These are phyloP conservation scores for Ceratina australensis DNA, from an alignment of 1,140 invertebrate species.

Conservation along the genomic window DNA sequence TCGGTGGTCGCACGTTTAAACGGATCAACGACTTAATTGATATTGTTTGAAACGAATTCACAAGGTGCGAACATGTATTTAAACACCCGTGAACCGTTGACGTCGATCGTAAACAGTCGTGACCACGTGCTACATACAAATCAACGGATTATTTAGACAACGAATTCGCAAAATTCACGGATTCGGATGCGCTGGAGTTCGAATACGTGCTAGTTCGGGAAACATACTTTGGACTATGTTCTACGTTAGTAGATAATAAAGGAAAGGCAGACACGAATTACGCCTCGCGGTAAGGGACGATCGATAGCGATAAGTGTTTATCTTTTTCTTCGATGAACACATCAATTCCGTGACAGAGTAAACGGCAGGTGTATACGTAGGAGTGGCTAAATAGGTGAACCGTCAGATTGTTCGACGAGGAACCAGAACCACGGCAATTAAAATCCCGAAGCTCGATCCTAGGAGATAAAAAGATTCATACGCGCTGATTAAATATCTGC, in stretches of 20 bases:
- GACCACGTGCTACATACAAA: slow-evolving; percentile 31
- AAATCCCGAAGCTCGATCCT: too few relatives aligned
- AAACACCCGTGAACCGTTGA: slow-evolving; percentile 56
- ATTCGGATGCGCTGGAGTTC: neutral
- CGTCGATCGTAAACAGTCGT: too few relatives aligned
- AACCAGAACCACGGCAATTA: too few relatives aligned
- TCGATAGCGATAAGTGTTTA: neutral
- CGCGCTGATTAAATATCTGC: too few relatives aligned
- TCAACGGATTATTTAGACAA: slow-evolving; percentile 47
- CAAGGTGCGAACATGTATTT: neutral
- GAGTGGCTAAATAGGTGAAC: too few relatives aligned
- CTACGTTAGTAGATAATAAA: neutral
- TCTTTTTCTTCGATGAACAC: too few relatives aligned
- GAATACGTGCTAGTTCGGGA: neutral
- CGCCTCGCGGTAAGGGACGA: neutral
- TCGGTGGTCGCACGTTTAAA: neutral
- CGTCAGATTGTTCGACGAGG: too few relatives aligned
- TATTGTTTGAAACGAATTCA: neutral
- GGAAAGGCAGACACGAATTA: neutral
- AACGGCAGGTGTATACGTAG: too few relatives aligned
- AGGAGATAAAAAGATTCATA: too few relatives aligned
- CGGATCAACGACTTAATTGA: neutral
- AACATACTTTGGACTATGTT: neutral
- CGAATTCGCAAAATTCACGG: slow-evolving; percentile 18
- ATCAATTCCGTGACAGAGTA: too few relatives aligned